Evolutionary conservation across 2,888 invertebrate species (phyloP), one percentile per base, ranked within the genome.

Genomic region (Phymatocera aterrima): DNA sequence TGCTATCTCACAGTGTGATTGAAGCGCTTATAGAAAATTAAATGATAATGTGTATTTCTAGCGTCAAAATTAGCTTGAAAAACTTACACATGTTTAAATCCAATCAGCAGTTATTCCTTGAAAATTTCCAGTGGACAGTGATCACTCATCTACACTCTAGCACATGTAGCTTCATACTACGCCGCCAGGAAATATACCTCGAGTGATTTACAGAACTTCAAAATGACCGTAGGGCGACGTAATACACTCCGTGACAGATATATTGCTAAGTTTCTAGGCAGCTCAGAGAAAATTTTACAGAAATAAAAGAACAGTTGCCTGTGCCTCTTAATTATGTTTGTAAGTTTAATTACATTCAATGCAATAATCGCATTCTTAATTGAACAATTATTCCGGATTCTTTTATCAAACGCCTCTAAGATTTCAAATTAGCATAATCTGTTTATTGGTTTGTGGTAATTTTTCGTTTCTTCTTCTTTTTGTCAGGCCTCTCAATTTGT

Each of bases 401-500:
- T 72, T 72, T 72, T 43, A 43, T 48, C 48, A 72, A 48, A 72
- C 34, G 72, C 51, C 72, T 51, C 48, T 51, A 24, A 43, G 18
- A 68, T 24, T 46, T 68, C 6, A 24, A 68, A 51, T 28, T 12
- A 57, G 24, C 28, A 10, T 24, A 28, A 57, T 28, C 4, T 28
- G 21, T 8, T 21, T 12, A 57, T 57, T 28, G 24, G 15, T 57
- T 12, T 8, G 8, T 28, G 48, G 6, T 51, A 34, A 72, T 72
- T 34, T 21, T 2, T 24, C 15, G 1, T 43, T 57, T 12, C 75
- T 64, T 78, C 37, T 68, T 78, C 4, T 79, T 82, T 79, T 10
- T 37, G n/a, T n/a, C n/a, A 61, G 15, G 72, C 61, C 43, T 65
- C 28, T 57, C 43, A 85, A 85, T 85, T 84, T 83, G 78, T 81